Conservation (phyloP, 2,888 invertebrate genomes). For the Melieria picta region DNA sequence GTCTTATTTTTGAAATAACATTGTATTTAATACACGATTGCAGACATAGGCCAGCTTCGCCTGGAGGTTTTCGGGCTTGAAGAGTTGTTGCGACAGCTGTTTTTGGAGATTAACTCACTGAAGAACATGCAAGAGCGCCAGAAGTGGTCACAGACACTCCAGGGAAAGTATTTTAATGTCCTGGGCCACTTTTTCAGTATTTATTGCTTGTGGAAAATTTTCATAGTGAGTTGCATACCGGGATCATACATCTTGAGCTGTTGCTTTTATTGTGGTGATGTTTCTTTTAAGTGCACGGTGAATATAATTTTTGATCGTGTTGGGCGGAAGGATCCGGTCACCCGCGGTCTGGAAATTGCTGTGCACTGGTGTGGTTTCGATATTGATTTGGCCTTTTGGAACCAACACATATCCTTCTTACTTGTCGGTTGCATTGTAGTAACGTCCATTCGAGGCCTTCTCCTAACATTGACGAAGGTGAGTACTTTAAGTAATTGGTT, state of each 20-base stretch:
- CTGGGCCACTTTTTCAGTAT: conserved; percentile 98
- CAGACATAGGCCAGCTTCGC: conserved; percentile 82
- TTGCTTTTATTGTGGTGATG: not conserved
- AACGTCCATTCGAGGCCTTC: conserved; percentile 94
- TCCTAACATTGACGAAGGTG: conserved; percentile 97
- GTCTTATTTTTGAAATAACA: not conserved
- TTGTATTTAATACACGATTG: conserved; percentile 18
- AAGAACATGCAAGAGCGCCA: conserved; percentile 91
- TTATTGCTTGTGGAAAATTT: conserved; percentile 99
- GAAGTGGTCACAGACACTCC: conserved; percentile 94
- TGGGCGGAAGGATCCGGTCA: conserved; percentile 98
- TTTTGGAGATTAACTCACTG: conserved; percentile 95
- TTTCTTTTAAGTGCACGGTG: conserved; percentile 82
- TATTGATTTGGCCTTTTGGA: conserved; percentile 99
- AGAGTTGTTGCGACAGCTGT: conserved; percentile 91
- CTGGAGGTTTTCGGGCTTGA: conserved; percentile 89
- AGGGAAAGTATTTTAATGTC: conserved; percentile 98
- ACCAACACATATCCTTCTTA: conserved; percentile 97
- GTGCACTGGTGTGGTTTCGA: conserved; percentile 96
- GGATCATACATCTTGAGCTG: not conserved
- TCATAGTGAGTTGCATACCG: conserved; percentile 80
- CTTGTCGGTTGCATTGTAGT: conserved; percentile 97
- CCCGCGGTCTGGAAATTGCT: conserved; percentile 93
- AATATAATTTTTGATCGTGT: conserved; percentile 99
- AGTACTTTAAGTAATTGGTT: not conserved